These are phyloP conservation scores for Branchinecta sandiegonensis DNA, from an alignment of 2,888 invertebrate species.

Conservation along the genomic window DNA sequence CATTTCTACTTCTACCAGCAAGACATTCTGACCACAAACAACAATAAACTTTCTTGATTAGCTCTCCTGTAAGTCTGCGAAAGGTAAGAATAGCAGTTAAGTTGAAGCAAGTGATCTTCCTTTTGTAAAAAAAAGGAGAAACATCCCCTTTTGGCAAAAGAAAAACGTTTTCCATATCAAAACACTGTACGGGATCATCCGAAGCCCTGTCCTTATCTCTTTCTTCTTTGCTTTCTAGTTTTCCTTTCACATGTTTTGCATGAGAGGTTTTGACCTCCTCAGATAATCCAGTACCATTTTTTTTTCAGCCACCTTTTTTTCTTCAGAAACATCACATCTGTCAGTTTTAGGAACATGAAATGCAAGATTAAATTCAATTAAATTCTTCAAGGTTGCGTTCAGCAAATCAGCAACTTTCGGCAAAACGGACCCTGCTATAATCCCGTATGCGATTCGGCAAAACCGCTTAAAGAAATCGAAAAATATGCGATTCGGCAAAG, in stretches of 20 bases:
- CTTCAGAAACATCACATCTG: too few relatives aligned
- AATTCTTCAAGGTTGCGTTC: background rate
- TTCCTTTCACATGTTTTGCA: slow-evolving; percentile 1
- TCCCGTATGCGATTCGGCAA: background rate
- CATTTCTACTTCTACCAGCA: slow-evolving; percentile 13
- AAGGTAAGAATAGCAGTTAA: slow-evolving; percentile 4
- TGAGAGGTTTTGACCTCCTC: slow-evolving; percentile 3
- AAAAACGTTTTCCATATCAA: slow-evolving; percentile 9
- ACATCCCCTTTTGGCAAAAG: background rate
- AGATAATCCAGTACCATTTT: background rate
- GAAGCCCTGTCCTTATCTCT: slow-evolving; percentile 10
- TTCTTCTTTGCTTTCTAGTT: slow-evolving; percentile 16
- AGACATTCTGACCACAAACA: slow-evolving; percentile 12
- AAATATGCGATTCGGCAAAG: background rate
- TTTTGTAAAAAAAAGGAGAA: background rate
- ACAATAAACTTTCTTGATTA: slow-evolving; percentile 3
- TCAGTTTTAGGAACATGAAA: background rate
- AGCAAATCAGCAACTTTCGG: slow-evolving; percentile 14
- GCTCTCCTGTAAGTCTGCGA: background rate
- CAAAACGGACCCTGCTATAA: background rate
- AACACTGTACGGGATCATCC: background rate
- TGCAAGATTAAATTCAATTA: background rate
- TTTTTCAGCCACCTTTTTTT: slow-evolving; percentile 13
- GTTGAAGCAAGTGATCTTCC: background rate
- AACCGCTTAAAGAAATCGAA: background rate